phyloP scores from a whole-genome alignment of 2,113 vertebrate species.

The Parotia lawesii region DNA sequence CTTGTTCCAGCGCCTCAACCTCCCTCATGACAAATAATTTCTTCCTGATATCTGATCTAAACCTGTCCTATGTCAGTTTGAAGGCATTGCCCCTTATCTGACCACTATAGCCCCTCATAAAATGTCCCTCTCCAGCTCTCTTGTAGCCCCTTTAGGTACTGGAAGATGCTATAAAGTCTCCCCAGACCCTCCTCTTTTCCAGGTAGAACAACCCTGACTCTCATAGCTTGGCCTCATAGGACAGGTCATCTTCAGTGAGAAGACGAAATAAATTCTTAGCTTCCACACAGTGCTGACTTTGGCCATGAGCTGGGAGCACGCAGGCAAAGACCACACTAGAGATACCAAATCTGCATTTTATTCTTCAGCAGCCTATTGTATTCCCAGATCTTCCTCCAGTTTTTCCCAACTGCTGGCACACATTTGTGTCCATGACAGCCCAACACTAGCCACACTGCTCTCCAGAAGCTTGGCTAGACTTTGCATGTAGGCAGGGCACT shows the following conservation, averaged over 20 bases:
- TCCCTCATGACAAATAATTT: neutral
- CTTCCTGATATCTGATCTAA: neutral
- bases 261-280: neutral
- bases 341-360: neutral
- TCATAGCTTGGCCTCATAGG: neutral
- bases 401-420: neutral
- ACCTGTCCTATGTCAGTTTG: neutral
- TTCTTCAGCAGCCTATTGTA: neutral
- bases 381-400: neutral
- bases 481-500: neutral
- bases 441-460: neutral
- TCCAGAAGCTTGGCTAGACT: neutral
- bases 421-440: neutral
- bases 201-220: neutral
- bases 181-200: neutral
- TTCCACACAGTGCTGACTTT: neutral
- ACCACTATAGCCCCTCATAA: neutral
- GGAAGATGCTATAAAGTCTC: neutral
- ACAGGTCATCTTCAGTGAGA: neutral
- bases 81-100: neutral
- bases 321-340: neutral
- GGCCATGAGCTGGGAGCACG: neutral
- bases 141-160: neutral
- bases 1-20: neutral
- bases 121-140: neutral